Base-by-base conservation (phyloP, 2,888 invertebrate genomes). In the Drosophila rubida region DNA sequence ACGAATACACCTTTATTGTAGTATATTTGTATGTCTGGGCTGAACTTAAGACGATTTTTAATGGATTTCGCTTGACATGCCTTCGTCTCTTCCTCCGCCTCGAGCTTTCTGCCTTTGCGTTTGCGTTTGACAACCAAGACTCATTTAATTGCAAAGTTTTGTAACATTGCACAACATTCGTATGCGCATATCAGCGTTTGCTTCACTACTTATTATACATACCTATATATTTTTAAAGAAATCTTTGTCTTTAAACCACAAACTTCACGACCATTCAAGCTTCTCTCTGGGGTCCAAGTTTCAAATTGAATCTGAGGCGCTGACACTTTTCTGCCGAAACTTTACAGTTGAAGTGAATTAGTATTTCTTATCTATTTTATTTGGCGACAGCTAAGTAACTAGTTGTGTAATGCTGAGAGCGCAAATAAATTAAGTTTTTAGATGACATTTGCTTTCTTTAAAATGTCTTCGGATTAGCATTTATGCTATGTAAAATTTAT, bases 121-220 rank as follows among this genome's bases (percentile, higher is more conserved):
- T n/a, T n/a, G 75, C 64, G 71, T 39, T 75, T 60, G 73, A 76
- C 73, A 71, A 49, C 57, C 53, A 66, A 75, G 62, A 78, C 85
- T 60, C 82, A 67, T 78, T 84, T 78, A 84, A 85, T 85, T 82
- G 80, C 86, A 76, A 85, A 82, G 60, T 76, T 86, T 81, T 86
- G 78, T 81, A 81, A 82, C 75, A 60, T 61, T 60, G 41, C 53
- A 16, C 14, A 32, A 16, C 35, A 73, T 66, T 50, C 41, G 50
- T 65, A 45, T 19, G 44, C 25, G 25, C 3, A 11, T 3, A 2
- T 22, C 30, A 32, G 4, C 30, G 4, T 32, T 27, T 27, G 27
- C 0, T 27, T 27, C 9, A 9, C 3, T 27, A 27, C n/a, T n/a
- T n/a, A n/a, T n/a, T 4, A 8, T 23, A 4, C 19, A 2, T 32